Conservation (phyloP, 2,888 invertebrate species). For the Sicus ferrugineus region DNA sequence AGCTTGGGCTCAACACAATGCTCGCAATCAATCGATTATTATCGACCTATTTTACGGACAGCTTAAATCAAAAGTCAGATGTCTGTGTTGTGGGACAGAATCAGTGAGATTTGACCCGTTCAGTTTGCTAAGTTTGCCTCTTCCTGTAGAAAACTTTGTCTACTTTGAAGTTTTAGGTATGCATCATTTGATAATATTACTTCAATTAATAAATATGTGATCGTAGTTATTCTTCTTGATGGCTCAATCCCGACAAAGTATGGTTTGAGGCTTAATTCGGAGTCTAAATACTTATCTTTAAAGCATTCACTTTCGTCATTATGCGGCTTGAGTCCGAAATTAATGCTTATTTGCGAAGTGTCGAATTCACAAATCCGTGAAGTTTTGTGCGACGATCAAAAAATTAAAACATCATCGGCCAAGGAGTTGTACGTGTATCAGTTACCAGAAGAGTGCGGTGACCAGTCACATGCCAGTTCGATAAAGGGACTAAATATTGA, state of each 20-base stretch:
- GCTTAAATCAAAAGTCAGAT: slow-evolving; percentile 84
- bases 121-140: slow-evolving; percentile 86
- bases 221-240: slow-evolving; percentile 77
- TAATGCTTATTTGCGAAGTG: slow-evolving; percentile 77
- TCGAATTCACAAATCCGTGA: slow-evolving; percentile 74
- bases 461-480: slow-evolving; percentile 59
- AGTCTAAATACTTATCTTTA: slow-evolving; percentile 79
- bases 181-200: slow-evolving; percentile 42
- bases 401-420: slow-evolving; percentile 66
- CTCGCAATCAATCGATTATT: slow-evolving; percentile 85
- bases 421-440: slow-evolving; percentile 76
- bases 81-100: slow-evolving; percentile 82
- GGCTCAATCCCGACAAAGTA: slow-evolving; percentile 86
- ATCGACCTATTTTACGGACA: slow-evolving; percentile 93
- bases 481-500: slow-evolving; percentile 61
- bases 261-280: slow-evolving; percentile 83
- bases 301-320: slow-evolving; percentile 75
- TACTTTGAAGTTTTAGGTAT: slow-evolving; percentile 79
- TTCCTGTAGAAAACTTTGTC: slow-evolving; percentile 88
- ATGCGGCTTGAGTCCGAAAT: slow-evolving; percentile 70
- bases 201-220: neutral
- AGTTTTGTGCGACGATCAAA: slow-evolving; percentile 67
- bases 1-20: slow-evolving; percentile 85
- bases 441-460: slow-evolving; percentile 66
- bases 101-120: slow-evolving; percentile 92